phyloP scores from a whole-genome alignment of 2,797 vertebrate genomes.

The Malacoctenus gilli region DNA sequence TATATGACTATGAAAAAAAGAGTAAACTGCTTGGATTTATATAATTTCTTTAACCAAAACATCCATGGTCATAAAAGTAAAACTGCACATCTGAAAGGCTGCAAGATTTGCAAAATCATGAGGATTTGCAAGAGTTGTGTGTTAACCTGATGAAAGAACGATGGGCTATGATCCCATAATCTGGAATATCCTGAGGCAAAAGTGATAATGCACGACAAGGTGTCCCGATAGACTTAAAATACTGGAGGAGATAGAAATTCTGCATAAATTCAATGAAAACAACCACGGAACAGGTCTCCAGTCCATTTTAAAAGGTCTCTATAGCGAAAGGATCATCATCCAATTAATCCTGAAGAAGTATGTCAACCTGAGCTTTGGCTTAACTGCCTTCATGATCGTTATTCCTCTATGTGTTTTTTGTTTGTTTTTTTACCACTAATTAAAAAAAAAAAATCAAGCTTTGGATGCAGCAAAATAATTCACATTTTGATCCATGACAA shows the following conservation, averaged over 20 bases:
- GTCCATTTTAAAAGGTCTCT: too few species aligned
- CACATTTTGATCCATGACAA: neutral
- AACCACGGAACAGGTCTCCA: too few species aligned
- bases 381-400: too few species aligned
- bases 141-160: conserved; percentile 51
- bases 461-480: neutral
- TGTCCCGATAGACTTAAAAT: conserved; percentile 22
- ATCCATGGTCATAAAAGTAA: conserved; percentile 15
- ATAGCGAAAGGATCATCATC: too few species aligned
- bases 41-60: conserved; percentile 24
- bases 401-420: neutral
- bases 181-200: conserved; percentile 70
- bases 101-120: conserved; percentile 22
- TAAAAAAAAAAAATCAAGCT: neutral
- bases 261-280: conserved; percentile 41
- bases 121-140: conserved; percentile 31
- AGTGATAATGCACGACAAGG: conserved; percentile 62
- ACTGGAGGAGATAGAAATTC: conserved; percentile 9
- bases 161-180: conserved; percentile 49
- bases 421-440: neutral
- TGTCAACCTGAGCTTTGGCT: too few species aligned
- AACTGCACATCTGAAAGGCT: conserved; percentile 34
- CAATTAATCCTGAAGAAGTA: too few species aligned
- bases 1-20: conserved; percentile 11
- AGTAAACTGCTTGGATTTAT: neutral